These are phyloP conservation scores for Heliocidaris tuberculata DNA, from an alignment of 35 echinoderm and acorn worm species.

Conservation along the genomic window DNA sequence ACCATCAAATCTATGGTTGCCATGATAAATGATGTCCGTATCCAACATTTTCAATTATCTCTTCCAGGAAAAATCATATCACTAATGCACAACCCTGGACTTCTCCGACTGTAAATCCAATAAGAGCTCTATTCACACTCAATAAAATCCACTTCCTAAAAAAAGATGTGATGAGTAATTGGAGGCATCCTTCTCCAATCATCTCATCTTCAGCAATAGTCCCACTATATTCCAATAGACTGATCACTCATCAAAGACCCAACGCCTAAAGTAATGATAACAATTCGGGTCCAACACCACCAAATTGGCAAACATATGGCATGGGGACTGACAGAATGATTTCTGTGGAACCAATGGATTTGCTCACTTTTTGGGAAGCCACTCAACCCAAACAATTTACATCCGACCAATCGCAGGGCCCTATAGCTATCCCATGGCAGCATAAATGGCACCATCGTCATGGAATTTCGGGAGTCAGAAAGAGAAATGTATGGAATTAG, in stretches of 20 bases:
- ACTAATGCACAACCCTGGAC: background rate
- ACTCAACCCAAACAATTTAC: background rate
- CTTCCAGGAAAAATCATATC: background rate
- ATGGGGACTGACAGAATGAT: background rate
- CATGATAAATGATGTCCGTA: constrained; percentile 4
- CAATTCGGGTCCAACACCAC: background rate
- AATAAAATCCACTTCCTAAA: background rate
- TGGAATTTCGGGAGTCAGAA: background rate
- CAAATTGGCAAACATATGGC: background rate
- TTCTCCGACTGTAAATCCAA: background rate
- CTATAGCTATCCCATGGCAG: background rate
- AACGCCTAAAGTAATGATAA: background rate
- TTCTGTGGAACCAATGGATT: background rate
- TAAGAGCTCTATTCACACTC: background rate
- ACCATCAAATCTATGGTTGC: background rate
- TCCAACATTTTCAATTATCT: background rate
- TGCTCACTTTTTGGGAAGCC: background rate
- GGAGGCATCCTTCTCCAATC: background rate
- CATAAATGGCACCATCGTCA: background rate
- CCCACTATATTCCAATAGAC: constrained; percentile 2
- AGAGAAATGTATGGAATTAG: constrained; percentile 2
- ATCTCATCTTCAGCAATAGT: background rate
- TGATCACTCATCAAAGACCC: background rate
- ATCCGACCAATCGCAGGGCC: background rate
- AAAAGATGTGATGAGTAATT: background rate